Conservation (phyloP, 2,113 vertebrate species). For the Procavia capensis region DNA sequence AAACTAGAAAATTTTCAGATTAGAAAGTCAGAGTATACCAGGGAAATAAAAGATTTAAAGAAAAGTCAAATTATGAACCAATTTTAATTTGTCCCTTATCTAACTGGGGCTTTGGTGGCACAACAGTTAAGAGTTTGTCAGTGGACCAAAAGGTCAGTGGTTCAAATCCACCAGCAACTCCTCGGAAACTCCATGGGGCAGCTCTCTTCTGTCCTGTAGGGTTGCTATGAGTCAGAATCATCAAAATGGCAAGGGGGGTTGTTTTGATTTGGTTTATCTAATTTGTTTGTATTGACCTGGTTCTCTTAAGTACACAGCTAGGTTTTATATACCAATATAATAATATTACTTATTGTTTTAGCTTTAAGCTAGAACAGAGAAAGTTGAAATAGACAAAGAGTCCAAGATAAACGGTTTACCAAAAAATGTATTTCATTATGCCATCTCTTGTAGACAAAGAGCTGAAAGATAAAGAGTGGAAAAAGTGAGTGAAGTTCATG, state of each 20-base stretch:
- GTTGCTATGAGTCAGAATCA: too few relatives aligned
- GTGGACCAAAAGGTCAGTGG: too few relatives aligned
- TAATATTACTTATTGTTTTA: background rate
- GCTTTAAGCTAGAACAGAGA: background rate
- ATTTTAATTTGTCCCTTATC: background rate
- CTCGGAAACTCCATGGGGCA: too few relatives aligned
- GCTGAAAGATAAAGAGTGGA: background rate
- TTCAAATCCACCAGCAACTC: too few relatives aligned
- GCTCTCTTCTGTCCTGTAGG: too few relatives aligned
- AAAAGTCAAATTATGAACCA: background rate
- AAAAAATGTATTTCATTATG: background rate
- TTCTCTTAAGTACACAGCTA: conserved; percentile 17
- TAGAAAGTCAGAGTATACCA: background rate
- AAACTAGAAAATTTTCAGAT: background rate
- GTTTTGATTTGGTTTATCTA: background rate
- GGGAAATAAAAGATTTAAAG: background rate
- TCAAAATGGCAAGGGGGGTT: too few relatives aligned
- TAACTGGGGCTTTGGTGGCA: background rate
- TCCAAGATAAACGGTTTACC: conserved; percentile 2
- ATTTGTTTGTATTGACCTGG: background rate
- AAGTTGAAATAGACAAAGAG: background rate
- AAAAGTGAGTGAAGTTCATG: background rate
- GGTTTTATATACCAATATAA: background rate
- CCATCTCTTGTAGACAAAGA: background rate
- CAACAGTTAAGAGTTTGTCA: too few relatives aligned